These are phyloP conservation scores for Alligator mississippiensis DNA, from an alignment of 2,113 vertebrate species.

Conservation along the genomic window DNA sequence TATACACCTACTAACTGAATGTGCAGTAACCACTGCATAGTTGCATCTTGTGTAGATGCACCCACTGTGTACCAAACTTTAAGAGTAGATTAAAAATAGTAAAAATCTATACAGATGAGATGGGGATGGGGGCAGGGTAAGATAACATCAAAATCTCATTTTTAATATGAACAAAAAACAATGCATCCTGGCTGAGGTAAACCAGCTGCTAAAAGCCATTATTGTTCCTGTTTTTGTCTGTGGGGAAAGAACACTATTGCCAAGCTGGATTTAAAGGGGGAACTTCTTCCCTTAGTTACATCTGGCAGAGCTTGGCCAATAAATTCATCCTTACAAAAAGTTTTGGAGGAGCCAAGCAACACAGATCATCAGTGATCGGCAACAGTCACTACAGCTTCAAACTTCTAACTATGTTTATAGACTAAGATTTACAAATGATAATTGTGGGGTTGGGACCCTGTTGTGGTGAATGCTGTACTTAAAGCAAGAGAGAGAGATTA, in stretches of 20 bases:
- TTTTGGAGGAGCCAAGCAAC: background rate
- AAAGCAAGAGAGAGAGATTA: background rate
- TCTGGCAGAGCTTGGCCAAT: background rate
- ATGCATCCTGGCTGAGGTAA: background rate
- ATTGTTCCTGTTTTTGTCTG: background rate
- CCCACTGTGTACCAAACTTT: background rate
- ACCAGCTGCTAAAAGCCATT: background rate
- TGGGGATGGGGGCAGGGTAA: background rate
- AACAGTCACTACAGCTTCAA: background rate
- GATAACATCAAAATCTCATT: background rate
- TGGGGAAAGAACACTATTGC: background rate
- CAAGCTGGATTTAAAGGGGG: background rate
- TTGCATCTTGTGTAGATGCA: background rate
- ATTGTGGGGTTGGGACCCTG: accelerated
- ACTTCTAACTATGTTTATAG: background rate
- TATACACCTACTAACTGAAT: too few relatives aligned
- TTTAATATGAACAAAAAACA: background rate
- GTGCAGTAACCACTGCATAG: too few relatives aligned
- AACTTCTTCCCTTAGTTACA: background rate
- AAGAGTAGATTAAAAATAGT: background rate
- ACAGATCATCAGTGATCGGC: background rate
- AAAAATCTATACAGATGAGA: background rate
- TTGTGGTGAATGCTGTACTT: background rate
- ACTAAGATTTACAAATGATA: background rate
- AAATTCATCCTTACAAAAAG: accelerated